A percentile compares a stretch with the other conserved stretches of the same genome.
phyloP scores from a whole-genome alignment of 2,797 vertebrate species.

The Crenuchus spilurus region DNA sequence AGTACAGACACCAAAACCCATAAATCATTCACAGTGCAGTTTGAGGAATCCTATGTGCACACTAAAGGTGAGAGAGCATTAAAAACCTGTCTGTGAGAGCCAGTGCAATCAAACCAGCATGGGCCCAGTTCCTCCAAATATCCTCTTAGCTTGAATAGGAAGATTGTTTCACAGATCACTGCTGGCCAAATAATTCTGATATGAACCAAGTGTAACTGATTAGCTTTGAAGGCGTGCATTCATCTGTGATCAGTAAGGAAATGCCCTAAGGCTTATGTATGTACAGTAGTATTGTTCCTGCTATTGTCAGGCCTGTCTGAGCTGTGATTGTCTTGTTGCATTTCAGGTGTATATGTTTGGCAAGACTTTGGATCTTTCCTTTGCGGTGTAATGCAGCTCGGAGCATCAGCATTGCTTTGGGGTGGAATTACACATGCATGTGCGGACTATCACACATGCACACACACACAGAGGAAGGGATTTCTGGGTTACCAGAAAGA shows the following conservation, averaged over 20 bases:
- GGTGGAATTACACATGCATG: constrained; percentile 78
- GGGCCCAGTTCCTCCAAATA: neutral
- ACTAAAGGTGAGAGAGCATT: constrained; percentile 12
- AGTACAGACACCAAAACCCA: constrained; percentile 47
- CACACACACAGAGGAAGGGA: constrained; percentile 70
- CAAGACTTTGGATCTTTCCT: constrained; percentile 51
- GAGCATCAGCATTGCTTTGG: constrained; percentile 56
- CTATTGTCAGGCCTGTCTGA: constrained; percentile 6
- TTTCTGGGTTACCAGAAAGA: constrained; percentile 81
- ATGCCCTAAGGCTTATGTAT: no score
- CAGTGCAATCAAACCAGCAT: neutral
- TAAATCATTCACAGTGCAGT: constrained; percentile 46
- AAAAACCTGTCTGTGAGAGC: neutral
- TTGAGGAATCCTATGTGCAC: constrained; percentile 24
- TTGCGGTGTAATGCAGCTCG: constrained; percentile 66
- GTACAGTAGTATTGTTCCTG: no score
- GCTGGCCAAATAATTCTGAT: no score
- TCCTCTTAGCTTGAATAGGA: neutral
- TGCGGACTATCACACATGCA: constrained; percentile 65
- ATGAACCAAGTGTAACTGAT: no score
- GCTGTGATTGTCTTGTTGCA: neutral
- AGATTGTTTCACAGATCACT: no score
- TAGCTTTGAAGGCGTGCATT: no score
- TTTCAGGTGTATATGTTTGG: constrained; percentile 32
- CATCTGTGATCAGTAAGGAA: no score